Evolutionary conservation across 2,113 vertebrate genomes (phyloP).

Genomic region (Dicrurus megarhynchus): DNA sequence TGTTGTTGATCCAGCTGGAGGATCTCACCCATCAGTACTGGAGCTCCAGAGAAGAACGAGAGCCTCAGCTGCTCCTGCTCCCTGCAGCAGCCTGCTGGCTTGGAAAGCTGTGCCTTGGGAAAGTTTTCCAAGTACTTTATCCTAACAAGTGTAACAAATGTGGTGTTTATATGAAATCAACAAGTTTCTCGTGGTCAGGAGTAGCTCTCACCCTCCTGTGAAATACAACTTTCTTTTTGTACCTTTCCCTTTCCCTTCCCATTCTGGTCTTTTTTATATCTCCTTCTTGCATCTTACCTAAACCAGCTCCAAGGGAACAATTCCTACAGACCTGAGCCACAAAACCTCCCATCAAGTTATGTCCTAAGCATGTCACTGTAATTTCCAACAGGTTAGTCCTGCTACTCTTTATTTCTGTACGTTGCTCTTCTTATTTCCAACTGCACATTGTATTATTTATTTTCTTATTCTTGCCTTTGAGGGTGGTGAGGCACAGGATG

Average conservation of each 20-base stretch:
- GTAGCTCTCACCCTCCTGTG: not conserved
- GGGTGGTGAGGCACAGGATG: not conserved
- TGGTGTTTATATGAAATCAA: not conserved
- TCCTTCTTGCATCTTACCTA: not conserved
- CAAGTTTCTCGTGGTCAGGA: not conserved
- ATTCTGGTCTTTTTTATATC: not conserved
- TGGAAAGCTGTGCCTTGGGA: not conserved
- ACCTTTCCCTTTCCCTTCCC: not conserved
- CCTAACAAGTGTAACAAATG: not conserved
- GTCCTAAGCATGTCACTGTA: not conserved
- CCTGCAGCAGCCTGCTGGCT: not conserved
- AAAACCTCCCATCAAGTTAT: not conserved
- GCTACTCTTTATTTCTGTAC: not conserved
- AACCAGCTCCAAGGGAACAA: not conserved
- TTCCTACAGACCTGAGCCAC: not conserved
- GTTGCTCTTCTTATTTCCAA: not conserved
- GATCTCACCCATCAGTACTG: not conserved
- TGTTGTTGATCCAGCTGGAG: not conserved
- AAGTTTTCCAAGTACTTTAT: not conserved
- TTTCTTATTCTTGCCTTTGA: not conserved
- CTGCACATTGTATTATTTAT: not conserved
- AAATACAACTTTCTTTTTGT: not conserved
- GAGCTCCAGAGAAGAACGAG: not conserved
- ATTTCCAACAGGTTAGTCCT: not conserved
- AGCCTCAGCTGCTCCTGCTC: not conserved